phyloP scores from a whole-genome alignment of 2,888 invertebrate species.

The Hydroisotoma schaefferi region DNA sequence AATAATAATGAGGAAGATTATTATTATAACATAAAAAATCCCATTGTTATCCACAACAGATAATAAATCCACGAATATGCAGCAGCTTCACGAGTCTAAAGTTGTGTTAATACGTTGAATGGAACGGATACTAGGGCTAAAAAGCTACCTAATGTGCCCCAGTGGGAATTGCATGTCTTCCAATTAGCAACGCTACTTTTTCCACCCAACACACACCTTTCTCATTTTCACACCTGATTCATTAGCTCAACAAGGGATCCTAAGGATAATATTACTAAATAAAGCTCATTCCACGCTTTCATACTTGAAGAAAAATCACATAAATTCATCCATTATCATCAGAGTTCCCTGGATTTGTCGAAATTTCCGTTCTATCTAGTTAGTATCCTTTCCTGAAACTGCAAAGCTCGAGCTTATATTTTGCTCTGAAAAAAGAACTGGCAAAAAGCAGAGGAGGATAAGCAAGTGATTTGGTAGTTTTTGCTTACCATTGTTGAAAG shows the following conservation, averaged over 20 bases:
- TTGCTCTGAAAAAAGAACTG: background rate
- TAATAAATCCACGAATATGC: too few relatives aligned
- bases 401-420: background rate
- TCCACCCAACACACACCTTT: conserved; percentile 32
- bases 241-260: conserved; percentile 20
- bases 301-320: too few relatives aligned
- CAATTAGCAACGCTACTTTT: conserved; percentile 41
- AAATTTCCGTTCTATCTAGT: background rate
- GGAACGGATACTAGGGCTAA: background rate
- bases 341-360: background rate
- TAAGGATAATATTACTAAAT: too few relatives aligned
- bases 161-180: conserved; percentile 32
- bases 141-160: too few relatives aligned
- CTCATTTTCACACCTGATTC: conserved; percentile 43
- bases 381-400: background rate
- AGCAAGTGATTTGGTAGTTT: background rate
- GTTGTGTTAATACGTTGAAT: too few relatives aligned
- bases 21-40: too few relatives aligned
- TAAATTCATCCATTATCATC: background rate
- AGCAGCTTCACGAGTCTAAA: too few relatives aligned
- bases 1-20: too few relatives aligned
- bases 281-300: too few relatives aligned
- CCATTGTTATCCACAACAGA: too few relatives aligned
- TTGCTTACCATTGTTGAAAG: conserved; percentile 47
- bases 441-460: background rate